Conservation (phyloP, 2,113 vertebrate species). For the Odontophorus gujanensis region DNA sequence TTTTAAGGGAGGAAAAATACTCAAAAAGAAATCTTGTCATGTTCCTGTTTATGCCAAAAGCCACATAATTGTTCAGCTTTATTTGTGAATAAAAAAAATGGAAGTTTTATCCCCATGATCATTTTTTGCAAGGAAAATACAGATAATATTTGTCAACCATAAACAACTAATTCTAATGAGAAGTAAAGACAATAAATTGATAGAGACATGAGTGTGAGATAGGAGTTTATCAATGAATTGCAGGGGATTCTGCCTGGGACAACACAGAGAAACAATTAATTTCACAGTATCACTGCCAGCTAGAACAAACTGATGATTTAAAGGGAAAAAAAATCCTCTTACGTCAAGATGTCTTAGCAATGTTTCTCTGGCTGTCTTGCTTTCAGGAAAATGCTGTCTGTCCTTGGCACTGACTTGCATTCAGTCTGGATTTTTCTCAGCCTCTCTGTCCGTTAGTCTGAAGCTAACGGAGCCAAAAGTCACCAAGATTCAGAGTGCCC, state of each 20-base stretch:
- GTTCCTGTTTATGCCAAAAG: conserved; percentile 53
- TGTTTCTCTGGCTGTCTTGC: background rate
- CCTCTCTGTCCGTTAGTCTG: background rate
- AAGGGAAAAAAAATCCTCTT: background rate
- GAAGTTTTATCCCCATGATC: conserved; percentile 45
- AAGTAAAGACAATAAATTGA: conserved; percentile 60
- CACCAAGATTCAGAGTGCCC: background rate
- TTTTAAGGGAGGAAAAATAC: conserved; percentile 37
- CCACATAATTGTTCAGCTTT: conserved; percentile 47
- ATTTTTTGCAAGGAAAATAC: conserved; percentile 55
- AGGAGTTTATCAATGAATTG: conserved; percentile 63
- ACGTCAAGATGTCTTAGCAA: background rate
- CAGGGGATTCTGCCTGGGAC: conserved; percentile 38
- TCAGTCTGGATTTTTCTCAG: background rate
- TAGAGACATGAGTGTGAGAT: conserved; percentile 47
- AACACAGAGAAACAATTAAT: conserved; percentile 48
- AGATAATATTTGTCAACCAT: conserved; percentile 64
- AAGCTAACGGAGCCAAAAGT: background rate
- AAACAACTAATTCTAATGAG: conserved; percentile 56
- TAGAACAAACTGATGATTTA: conserved; percentile 14
- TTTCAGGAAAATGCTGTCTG: background rate
- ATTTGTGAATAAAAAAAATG: conserved; percentile 39
- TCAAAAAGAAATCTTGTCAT: conserved; percentile 49
- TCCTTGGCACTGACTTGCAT: background rate
- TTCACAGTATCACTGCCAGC: background rate